Evolutionary conservation across 2,113 vertebrate species (phyloP), one percentile per base, ranked within the genome.

Genomic region (Poicephalus meyeri): DNA sequence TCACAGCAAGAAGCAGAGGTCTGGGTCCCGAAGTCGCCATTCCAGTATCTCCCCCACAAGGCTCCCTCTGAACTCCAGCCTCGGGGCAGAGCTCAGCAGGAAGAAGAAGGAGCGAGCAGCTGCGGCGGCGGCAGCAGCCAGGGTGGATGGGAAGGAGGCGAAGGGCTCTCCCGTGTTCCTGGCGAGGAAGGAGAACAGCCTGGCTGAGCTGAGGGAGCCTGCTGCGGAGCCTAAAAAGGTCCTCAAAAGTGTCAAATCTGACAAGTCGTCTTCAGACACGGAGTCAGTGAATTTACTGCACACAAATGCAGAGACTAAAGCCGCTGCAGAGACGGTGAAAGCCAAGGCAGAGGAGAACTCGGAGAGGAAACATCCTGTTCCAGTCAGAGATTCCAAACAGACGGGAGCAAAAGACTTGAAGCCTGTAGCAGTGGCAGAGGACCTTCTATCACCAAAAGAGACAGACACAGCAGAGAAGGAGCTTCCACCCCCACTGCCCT

Each of bases 91-190:
- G 96, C 98, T 99, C 65, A 99, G 98, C 90, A 98, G 99, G 63
- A 98, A 98, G 93, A 99, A 99, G 91, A 99, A 99, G 96, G 99
- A 99, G 76, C 98, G 99, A 12, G 99, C 99, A 47, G 99, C 99
- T 0, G 99, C 99, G 0, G 99, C 99, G 0, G 99, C 99, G 0
- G 99, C 99, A 0, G 99, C 99, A 0, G 98, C 99, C 69, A 99
- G 98, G 70, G 98, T 98, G 95, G 98, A 98, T 9, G 97, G 98
- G 19, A 98, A 98, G 35, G 98, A 98, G 53, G 97, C 98, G 0
- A 98, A 97, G 61, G 98, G 97, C 87, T 98, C 98, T 3, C 98
- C 98, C 15, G 74, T 98, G 80, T 80, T 97, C 94, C 93, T 97
- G 23, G 86, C 97, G 28, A 97, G 89, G 50, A 98, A 98, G 96